Base-by-base conservation (phyloP, 2,797 vertebrate genomes). In the Hapalemur alaotrensis region DNA sequence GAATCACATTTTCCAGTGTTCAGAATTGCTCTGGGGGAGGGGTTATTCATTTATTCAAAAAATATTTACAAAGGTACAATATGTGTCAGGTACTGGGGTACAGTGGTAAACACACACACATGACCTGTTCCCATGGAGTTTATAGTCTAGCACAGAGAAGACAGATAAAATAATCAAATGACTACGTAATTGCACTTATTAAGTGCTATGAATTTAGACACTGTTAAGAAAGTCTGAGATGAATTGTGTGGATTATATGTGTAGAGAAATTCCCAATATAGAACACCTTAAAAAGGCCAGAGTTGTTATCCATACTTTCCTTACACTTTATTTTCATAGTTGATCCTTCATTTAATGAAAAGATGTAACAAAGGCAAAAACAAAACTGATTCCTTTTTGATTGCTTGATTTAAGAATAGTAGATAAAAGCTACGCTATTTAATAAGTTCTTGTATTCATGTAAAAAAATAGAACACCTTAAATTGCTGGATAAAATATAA, bases 361-460 rank as follows among this genome's bases (percentile, higher is more conserved):
- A 61, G 38, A 63, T 81, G 54, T 23, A 50, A 80, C 59, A 61
- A 78, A 93, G 41, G 82, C 13, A 92, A 54, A 93, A 95, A 86
- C 35, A 81, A 83, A 83, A 35, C 28, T 14, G 48, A 85, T 82
- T 84, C 12, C 38, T 48, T 41, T 95, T 80, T 94, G 14, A 65
- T 91, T 87, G 63, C 76, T 82, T 92, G 72, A 61, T 89, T 78
- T 73, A 80, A 84, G 75, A 91, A 73, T 63, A 59, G 38, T 69
- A 63, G 92, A 83, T 91, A 63, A 97, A 93, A 78, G 38, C 35
- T 38, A 0, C 76, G 65, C n/a, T 70, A 4, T 69, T 92, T 96
- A 91, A 95, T 88, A 89, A 76, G 86, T 65, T 72, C 59, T 69
- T 35, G 4, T 88, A 57, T 95, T 95, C 88, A 73, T 18, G 41